Evolutionary conservation across 2,113 vertebrate genomes (phyloP).

Genomic region (Pogonocichla stellata): DNA sequence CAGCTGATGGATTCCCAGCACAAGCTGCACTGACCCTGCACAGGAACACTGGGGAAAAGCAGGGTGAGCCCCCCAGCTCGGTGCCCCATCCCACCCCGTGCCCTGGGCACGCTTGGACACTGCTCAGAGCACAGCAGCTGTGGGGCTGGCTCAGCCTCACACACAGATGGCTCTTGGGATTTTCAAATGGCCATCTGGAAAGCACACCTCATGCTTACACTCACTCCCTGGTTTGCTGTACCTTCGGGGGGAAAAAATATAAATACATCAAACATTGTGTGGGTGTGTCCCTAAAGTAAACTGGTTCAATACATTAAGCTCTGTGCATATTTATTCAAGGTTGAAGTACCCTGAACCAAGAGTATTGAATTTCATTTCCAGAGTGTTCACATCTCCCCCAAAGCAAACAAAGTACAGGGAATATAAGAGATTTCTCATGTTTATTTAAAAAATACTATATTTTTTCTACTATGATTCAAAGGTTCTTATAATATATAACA

Average conservation of each 20-base stretch:
- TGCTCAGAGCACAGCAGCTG: neutral
- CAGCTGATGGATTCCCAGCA: neutral
- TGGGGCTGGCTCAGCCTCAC: neutral
- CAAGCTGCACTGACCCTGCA: neutral
- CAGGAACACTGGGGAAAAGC: accelerated
- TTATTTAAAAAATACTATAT: neutral
- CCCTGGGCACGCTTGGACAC: accelerated
- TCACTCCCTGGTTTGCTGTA: neutral
- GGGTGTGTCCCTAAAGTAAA: neutral
- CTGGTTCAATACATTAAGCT: neutral
- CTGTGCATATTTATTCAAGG: neutral
- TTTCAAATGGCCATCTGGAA: neutral
- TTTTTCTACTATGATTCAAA: neutral
- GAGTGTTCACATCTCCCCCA: neutral
- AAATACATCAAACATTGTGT: neutral
- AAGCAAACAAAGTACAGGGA: neutral
- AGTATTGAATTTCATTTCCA: neutral
- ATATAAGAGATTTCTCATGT: neutral
- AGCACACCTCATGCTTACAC: neutral
- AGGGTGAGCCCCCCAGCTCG: accelerated
- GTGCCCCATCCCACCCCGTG: accelerated
- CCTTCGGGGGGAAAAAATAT: neutral
- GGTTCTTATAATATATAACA: neutral
- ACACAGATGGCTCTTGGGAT: accelerated
- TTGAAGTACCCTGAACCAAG: neutral